These are phyloP conservation scores for Axea sp. DNA, from an alignment of 2,888 invertebrate genomes.

Conservation along the genomic window DNA sequence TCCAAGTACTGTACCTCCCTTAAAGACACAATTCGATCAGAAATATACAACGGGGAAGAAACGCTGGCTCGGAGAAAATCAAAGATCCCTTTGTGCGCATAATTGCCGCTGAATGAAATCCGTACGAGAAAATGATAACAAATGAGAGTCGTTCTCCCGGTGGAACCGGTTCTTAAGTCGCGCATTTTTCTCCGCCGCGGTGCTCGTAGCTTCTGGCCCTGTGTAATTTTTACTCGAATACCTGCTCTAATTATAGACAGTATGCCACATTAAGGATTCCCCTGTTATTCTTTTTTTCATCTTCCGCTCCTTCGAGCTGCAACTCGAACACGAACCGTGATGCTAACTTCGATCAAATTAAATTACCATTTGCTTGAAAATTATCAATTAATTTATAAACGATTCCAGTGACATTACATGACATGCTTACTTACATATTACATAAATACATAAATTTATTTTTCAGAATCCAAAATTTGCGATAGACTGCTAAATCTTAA, in stretches of 20 bases:
- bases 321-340: slow-evolving; percentile 24
- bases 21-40: slow-evolving; percentile 10
- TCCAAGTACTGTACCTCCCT: background rate
- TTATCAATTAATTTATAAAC: slow-evolving; percentile 51
- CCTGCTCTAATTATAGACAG: slow-evolving; percentile 77
- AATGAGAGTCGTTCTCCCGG: slow-evolving; percentile 22
- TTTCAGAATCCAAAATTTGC: too few species aligned
- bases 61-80: slow-evolving; percentile 8
- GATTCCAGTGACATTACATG: background rate
- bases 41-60: slow-evolving; percentile 5
- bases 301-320: slow-evolving; percentile 6
- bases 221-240: slow-evolving; percentile 73
- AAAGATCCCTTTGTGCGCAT: background rate
- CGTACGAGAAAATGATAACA: slow-evolving; percentile 35
- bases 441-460: too few species aligned
- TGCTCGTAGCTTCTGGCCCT: slow-evolving; percentile 47
- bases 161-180: slow-evolving; percentile 52
- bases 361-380: slow-evolving; percentile 41
- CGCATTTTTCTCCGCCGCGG: slow-evolving; percentile 38
- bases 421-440: too few species aligned
- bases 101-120: slow-evolving; percentile 19
- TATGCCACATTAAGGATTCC: slow-evolving; percentile 55
- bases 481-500: too few species aligned
- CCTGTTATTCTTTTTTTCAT: slow-evolving; percentile 14
- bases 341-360: slow-evolving; percentile 40